phyloP scores from a whole-genome alignment of 2,888 invertebrate species.

The Drosophila paranaensis region DNA sequence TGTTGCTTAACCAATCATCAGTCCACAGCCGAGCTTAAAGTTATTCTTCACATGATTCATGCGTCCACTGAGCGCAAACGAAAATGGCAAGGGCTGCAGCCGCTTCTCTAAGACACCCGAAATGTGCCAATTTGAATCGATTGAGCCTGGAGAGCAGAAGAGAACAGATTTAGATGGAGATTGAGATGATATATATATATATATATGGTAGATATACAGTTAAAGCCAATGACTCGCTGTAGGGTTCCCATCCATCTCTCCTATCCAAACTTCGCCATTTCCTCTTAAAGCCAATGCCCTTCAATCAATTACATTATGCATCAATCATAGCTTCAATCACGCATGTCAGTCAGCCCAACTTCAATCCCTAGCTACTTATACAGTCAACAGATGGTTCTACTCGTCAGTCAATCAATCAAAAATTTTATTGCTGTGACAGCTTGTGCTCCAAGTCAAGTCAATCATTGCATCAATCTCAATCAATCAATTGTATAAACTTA shows the following conservation, averaged over 20 bases:
- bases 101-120: slow-evolving; percentile 98
- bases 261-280: neutral
- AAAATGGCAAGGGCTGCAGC: slow-evolving; percentile 96
- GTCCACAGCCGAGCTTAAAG: slow-evolving; percentile 96
- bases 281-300: too few species aligned
- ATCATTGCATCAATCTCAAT: neutral
- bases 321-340: neutral
- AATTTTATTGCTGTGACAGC: too few species aligned
- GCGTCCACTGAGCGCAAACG: slow-evolving; percentile 95
- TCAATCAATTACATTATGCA: neutral
- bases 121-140: slow-evolving; percentile 96
- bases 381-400: neutral
- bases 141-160: slow-evolving; percentile 88
- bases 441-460: neutral
- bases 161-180: neutral
- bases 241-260: too few species aligned
- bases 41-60: slow-evolving; percentile 96
- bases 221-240: neutral
- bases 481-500: neutral
- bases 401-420: neutral
- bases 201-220: too few species aligned
- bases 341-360: neutral
- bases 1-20: slow-evolving; percentile 92
- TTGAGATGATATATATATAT: neutral
- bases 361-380: neutral